Conservation (phyloP, 2,797 vertebrate genomes). For the Onychomys arenicola region DNA sequence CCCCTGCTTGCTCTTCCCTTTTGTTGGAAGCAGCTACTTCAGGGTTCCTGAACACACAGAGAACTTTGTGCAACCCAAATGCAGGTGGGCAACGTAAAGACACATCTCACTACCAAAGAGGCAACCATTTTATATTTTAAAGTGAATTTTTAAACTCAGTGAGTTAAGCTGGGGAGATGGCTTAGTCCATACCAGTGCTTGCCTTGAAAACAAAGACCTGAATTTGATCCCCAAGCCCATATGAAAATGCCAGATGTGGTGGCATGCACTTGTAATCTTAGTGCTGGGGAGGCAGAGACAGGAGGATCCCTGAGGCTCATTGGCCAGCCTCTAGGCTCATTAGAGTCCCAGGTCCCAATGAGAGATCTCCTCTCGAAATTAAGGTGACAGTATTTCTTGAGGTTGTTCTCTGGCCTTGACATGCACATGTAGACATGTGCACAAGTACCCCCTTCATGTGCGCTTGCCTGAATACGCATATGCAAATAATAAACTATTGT, state of each 20-base stretch:
- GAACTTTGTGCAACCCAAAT: background rate
- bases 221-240: background rate
- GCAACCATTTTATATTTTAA: background rate
- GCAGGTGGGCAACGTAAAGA: background rate
- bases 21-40: background rate
- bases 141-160: background rate
- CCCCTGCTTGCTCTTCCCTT: background rate
- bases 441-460: background rate
- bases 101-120: background rate
- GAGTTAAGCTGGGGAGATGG: background rate
- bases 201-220: background rate
- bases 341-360: background rate
- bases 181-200: background rate
- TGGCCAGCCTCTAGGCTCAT: background rate
- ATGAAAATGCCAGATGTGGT: background rate
- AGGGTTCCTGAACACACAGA: background rate
- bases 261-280: background rate
- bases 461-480: background rate
- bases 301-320: background rate
- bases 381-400: background rate
- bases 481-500: background rate
- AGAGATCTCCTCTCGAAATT: background rate
- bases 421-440: background rate
- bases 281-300: background rate
- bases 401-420: background rate